These are phyloP conservation scores for Bombylius major DNA, from an alignment of 2,888 invertebrate genomes.

Conservation along the genomic window DNA sequence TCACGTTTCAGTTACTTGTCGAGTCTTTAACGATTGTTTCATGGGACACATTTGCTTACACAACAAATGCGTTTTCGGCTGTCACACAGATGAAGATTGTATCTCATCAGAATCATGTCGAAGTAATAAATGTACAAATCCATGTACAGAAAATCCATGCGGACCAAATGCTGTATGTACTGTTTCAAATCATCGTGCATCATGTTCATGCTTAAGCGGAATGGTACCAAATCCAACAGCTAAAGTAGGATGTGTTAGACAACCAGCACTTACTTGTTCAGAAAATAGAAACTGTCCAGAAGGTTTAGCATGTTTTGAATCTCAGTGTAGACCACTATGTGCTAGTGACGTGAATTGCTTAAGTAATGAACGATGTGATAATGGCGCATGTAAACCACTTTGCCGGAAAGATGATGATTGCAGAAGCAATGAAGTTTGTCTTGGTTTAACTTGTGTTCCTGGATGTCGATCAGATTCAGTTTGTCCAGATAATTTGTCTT, in stretches of 20 bases:
- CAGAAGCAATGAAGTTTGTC: conserved; percentile 74
- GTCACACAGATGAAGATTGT: conserved; percentile 77
- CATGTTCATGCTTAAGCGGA: conserved; percentile 64
- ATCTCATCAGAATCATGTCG: conserved; percentile 71
- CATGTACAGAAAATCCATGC: conserved; percentile 63
- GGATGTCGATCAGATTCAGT: conserved; percentile 74
- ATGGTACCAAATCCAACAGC: conserved; percentile 81
- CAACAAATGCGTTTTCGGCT: conserved; percentile 77
- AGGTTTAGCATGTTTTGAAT: conserved; percentile 60
- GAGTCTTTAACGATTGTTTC: conserved; percentile 86
- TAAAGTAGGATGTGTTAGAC: conserved; percentile 73
- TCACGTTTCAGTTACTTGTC: conserved; percentile 55
- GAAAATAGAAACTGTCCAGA: conserved; percentile 63
- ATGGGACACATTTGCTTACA: conserved; percentile 78
- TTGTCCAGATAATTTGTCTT: conserved; percentile 59
- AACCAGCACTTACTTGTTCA: conserved; percentile 60
- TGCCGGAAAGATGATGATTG: conserved; percentile 79
- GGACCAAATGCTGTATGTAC: conserved; percentile 75
- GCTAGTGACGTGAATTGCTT: conserved; percentile 63
- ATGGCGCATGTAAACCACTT: conserved; percentile 70
- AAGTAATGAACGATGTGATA: conserved; percentile 55
- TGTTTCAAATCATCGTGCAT: conserved; percentile 66
- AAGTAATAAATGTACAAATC: conserved; percentile 66
- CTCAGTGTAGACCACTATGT: conserved; percentile 65
- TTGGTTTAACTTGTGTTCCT: conserved; percentile 60